These are phyloP conservation scores for Hydractinia echinata DNA, from an alignment of 30 jellyfish, hydroid and myxozoan species.

Conservation along the genomic window DNA sequence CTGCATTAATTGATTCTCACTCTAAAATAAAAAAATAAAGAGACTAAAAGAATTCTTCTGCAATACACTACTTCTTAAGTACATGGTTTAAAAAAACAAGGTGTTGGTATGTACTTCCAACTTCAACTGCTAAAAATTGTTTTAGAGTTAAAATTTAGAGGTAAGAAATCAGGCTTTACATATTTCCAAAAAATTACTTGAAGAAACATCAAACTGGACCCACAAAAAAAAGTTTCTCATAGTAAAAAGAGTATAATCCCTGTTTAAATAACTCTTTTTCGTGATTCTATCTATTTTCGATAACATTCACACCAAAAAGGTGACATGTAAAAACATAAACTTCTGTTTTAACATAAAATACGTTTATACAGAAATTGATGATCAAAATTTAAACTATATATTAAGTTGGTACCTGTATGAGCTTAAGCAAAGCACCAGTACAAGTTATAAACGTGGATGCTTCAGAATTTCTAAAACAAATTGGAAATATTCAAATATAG, in stretches of 20 bases:
- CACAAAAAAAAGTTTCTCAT: too few species aligned
- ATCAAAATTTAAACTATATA: background rate
- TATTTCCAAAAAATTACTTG: too few species aligned
- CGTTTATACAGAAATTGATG: background rate
- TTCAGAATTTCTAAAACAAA: constrained; percentile 50
- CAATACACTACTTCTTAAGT: too few species aligned
- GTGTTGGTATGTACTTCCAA: background rate
- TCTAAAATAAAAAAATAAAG: constrained; percentile 25
- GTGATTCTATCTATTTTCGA: too few species aligned
- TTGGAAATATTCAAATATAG: background rate
- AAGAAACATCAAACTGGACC: too few species aligned
- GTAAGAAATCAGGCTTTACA: too few species aligned
- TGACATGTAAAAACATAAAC: too few species aligned
- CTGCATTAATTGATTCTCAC: constrained; percentile 70
- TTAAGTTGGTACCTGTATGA: constrained; percentile 50
- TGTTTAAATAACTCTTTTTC: too few species aligned
- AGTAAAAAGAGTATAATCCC: too few species aligned
- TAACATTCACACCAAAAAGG: too few species aligned
- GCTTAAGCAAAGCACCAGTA: constrained; percentile 77
- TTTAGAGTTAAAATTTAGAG: too few species aligned
- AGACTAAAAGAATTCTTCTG: background rate
- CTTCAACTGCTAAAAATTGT: background rate
- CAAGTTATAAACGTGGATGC: constrained; percentile 69
- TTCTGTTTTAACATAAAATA: background rate
- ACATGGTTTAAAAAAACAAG: too few species aligned